Percentiles rank a stretch among this genome's conserved stretches.
phyloP scores from a whole-genome alignment of 2,113 vertebrate genomes.

The Barnardius zonarius region DNA sequence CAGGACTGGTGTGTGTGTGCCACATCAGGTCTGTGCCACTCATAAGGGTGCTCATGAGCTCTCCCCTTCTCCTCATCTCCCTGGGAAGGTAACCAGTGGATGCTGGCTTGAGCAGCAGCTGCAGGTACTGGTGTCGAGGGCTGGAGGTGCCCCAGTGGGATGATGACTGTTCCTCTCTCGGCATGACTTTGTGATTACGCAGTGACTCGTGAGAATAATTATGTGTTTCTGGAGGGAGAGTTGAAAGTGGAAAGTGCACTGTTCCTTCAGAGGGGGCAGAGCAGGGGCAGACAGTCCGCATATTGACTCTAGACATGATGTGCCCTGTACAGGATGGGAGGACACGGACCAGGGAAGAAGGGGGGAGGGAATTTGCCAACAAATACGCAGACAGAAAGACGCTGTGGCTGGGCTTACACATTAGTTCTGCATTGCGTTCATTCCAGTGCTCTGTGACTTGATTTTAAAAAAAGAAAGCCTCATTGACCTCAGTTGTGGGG shows the following conservation, averaged over 20 bases:
- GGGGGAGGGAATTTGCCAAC: background rate
- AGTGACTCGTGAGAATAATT: background rate
- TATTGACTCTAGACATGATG: background rate
- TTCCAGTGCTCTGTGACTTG: conserved; percentile 33
- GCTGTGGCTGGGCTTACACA: background rate
- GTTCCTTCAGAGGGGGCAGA: background rate
- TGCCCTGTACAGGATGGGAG: background rate
- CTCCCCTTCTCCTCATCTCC: rapidly evolving
- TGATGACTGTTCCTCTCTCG: background rate
- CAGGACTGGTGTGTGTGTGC: background rate
- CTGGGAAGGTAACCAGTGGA: background rate
- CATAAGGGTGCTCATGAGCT: rapidly evolving
- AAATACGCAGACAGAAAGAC: conserved; percentile 44
- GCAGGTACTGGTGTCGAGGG: rapidly evolving
- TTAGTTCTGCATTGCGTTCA: conserved; percentile 41
- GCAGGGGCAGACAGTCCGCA: background rate
- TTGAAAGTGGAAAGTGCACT: background rate
- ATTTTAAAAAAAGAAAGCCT: conserved; percentile 40
- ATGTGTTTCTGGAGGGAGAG: background rate
- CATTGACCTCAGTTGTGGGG: conserved; percentile 17
- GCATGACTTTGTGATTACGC: background rate
- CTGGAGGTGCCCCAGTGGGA: background rate
- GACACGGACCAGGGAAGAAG: background rate
- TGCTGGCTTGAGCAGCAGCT: background rate
- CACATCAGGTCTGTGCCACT: background rate